A percentile compares a stretch with the other conserved stretches of the same genome.
Conservation (phyloP, 1,140 invertebrate species). For the Pantala flavescens region DNA sequence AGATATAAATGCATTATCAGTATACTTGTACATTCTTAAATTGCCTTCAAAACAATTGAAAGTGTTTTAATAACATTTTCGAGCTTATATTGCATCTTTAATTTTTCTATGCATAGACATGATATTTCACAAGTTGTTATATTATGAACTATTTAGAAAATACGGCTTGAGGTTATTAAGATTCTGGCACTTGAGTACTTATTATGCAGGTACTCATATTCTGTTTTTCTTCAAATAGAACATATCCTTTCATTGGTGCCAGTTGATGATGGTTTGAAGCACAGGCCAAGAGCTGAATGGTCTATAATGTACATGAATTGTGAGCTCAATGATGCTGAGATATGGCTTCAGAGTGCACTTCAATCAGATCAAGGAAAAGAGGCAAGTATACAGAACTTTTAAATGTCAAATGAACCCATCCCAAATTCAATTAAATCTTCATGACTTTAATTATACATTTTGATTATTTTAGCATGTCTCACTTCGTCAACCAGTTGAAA, state of each 20-base stretch:
- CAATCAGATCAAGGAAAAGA: constrained; percentile 42
- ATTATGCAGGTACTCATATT: no score
- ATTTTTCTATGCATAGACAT: no score
- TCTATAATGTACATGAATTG: constrained; percentile 87
- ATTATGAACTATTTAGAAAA: no score
- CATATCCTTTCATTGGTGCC: constrained; percentile 66
- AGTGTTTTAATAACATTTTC: no score
- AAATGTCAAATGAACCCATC: neutral
- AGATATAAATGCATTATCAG: no score
- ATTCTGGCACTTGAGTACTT: no score
- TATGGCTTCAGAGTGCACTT: constrained; percentile 77
- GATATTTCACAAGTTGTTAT: no score
- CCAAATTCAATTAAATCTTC: neutral
- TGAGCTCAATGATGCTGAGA: constrained; percentile 79
- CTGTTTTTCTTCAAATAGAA: constrained; percentile 37
- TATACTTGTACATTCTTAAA: no score
- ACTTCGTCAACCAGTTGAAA: constrained; percentile 59
- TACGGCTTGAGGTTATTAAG: no score
- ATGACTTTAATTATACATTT: neutral
- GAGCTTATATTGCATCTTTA: no score
- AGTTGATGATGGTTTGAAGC: constrained; percentile 71
- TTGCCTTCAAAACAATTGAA: no score
- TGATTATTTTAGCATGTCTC: constrained; percentile 30
- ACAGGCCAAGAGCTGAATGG: constrained; percentile 81
- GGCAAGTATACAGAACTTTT: constrained; percentile 14